These are phyloP conservation scores for Mellivora capensis DNA, from an alignment of 2,113 vertebrate species.

Conservation along the genomic window DNA sequence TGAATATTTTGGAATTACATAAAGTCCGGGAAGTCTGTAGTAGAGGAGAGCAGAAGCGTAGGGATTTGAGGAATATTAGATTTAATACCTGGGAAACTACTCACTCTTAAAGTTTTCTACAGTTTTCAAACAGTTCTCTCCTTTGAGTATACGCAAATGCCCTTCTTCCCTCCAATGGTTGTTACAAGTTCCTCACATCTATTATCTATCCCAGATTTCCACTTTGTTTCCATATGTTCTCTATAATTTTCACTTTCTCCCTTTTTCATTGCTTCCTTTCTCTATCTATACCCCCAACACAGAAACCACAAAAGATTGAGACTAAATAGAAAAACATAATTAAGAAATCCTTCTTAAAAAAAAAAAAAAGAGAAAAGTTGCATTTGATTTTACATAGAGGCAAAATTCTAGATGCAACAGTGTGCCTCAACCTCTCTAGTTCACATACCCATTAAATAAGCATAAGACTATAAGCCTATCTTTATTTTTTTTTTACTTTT, in stretches of 20 bases:
- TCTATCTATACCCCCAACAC: background rate
- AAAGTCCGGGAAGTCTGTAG: background rate
- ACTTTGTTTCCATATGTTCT: background rate
- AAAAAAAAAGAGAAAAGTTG: background rate
- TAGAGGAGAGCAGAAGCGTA: background rate
- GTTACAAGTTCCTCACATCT: background rate
- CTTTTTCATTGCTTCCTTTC: background rate
- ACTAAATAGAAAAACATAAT: background rate
- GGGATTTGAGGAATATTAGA: background rate
- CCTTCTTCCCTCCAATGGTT: background rate
- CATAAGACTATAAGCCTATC: background rate
- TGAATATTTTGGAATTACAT: background rate
- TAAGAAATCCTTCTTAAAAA: background rate
- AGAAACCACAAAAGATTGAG: background rate
- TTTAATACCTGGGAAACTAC: background rate
- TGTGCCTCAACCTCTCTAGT: background rate
- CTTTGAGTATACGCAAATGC: background rate
- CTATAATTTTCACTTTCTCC: background rate
- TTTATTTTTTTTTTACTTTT: background rate
- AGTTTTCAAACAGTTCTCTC: background rate
- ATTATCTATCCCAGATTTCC: background rate
- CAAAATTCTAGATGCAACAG: background rate
- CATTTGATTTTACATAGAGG: background rate
- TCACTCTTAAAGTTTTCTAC: background rate
- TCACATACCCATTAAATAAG: background rate